Base-by-base conservation (phyloP, 1,140 invertebrate genomes). In the silkworm (Bombyx mori) region DNA sequence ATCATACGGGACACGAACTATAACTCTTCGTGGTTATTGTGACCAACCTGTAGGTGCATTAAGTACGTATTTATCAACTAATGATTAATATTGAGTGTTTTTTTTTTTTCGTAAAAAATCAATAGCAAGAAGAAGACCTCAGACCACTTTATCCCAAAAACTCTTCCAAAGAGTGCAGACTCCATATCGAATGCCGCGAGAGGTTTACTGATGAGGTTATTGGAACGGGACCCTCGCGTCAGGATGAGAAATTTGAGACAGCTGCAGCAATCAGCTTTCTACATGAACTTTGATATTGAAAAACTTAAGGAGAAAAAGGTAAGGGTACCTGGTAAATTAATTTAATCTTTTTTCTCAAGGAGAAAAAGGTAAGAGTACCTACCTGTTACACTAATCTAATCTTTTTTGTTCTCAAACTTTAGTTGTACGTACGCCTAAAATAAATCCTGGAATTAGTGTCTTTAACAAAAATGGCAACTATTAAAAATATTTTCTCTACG, bases 251-350 rank as follows among this genome's bases (percentile, higher is more conserved):
- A 73, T 49, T 64, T 89, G 47, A 73, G 83, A 42, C 77, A 85
- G 55, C 57, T 89, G 9, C 80, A 88, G 61, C 82, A 89, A 59
- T 77, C 80, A 0, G 88, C 88, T 7, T 89, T 89, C 66, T 89
- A 81, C 58, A 82, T 89, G 77, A 72, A 78, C 48, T 89, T 78
- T 58, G 86, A 89, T 62, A 87, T 89, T 59, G 85, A 88, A 62
- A 69, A 82, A 48, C 69, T 88, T 6, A 82, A 84, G 56, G 51
- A 68, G 43, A 88, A 82, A 70, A 86, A 86, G 54, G 46, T 56
- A 49, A 22, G 45, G 48, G 9, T 43, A 44, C 26, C 9, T 51
- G 8, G 18, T 2, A 22, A 2, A 12, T 51, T 51, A 18, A 12
- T 51, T 51, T 51, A 8, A 12, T 2, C 2, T 51, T 12, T 18